Conservation (phyloP, 2,113 vertebrate species). For the Epinephelus fuscoguttatus region DNA sequence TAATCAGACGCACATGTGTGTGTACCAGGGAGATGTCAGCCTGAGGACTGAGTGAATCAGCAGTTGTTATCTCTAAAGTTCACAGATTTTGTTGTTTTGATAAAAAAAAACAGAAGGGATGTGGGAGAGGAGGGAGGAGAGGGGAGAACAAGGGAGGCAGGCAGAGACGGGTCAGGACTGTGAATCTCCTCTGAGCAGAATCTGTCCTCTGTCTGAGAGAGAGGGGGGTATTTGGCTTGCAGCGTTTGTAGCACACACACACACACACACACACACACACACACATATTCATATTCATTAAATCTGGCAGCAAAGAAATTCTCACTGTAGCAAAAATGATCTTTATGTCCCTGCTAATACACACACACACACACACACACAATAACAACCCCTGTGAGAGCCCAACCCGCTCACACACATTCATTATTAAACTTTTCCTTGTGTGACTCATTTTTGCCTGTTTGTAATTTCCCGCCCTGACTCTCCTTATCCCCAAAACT, state of each 20-base stretch:
- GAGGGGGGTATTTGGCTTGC: constrained; percentile 1
- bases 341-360: constrained; percentile 16
- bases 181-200: constrained; percentile 43
- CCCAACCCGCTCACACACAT: constrained; percentile 38
- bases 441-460: constrained; percentile 72
- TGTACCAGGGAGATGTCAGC: not conserved
- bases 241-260: constrained; percentile 15
- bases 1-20: constrained; percentile 10
- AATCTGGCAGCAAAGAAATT: constrained; percentile 26
- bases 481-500: constrained; percentile 17
- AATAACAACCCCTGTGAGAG: constrained; percentile 33
- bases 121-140: not conserved
- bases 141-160: constrained; percentile 49
- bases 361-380: constrained; percentile 13
- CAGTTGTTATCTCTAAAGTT: constrained; percentile 8
- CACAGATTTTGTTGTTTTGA: constrained; percentile 16
- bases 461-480: constrained; percentile 26
- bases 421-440: constrained; percentile 55
- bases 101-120: constrained; percentile 21
- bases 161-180: constrained; percentile 42
- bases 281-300: constrained; percentile 28
- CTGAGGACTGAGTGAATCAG: constrained; percentile 13
- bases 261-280: constrained; percentile 29
- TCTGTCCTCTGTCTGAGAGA: constrained; percentile 57
- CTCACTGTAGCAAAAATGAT: constrained; percentile 26